Evolutionary conservation across 2,888 invertebrate genomes (phyloP), one percentile per base, ranked within the genome.

Genomic region (Cosmia trapezina): DNA sequence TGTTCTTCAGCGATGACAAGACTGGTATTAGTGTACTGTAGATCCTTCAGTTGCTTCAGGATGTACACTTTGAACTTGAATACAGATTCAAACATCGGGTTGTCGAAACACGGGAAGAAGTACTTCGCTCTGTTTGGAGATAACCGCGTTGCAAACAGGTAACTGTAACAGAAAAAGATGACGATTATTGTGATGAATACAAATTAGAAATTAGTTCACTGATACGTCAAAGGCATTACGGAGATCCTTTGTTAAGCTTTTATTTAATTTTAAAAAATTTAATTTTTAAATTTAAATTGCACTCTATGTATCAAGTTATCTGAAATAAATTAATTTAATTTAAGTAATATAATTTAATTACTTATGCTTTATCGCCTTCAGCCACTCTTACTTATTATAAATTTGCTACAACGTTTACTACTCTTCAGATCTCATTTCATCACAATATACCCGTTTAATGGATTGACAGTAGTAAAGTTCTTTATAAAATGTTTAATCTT

Each of bases 71-170:
- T 92, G 82, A 96, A 93, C 77, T 93, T 94, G 88, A 93, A 96
- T 0, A 92, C 92, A 0, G 98, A 97, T 92, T 98, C 98, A 85
- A 97, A 97, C 41, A 96, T 96, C 0, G 97, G 97, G 87, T 98
- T 97, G 86, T 98, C 97, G 90, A 98, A 98, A 86, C 98, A 98
- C 0, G 98, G 98, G 88, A 98, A 97, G 75, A 97, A 97, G 76
- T 95, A 93, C 76, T 97, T 96, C 0, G 97, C 97, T 80, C 94
- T 96, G 77, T 96, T 94, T 0, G 97, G 96, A 63, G 97, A 97
- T 19, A 97, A 96, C 9, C 97, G 96, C 0, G 97, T 97, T 0
- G 96, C 94, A 49, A 96, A 96, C 14, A 97, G 87, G 91, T 96
- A 97, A 80, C 97, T 97, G 93, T 43, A 90, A 91, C 1, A 70